Base-by-base conservation (phyloP, 2,113 vertebrate species). In the Tricholaema leucomelas region DNA sequence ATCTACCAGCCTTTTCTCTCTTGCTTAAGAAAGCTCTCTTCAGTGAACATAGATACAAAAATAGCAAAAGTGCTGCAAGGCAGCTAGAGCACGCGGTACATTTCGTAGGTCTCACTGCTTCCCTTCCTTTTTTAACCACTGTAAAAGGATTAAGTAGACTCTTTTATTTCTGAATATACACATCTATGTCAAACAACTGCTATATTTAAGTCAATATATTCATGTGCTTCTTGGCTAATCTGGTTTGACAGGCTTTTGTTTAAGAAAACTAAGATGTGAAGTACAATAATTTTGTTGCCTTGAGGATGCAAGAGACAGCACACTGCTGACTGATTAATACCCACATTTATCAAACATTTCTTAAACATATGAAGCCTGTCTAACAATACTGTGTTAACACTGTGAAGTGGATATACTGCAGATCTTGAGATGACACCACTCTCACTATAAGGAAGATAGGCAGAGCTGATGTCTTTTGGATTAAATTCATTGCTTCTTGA, bases 221-320 rank as follows among this genome's bases (percentile, higher is more conserved):
- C 91, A 87, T 52, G 78, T 87, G 81, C 77, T 81, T 70, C 81
- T 93, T 81, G 81, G 87, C 81, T 90, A 91, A 95, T 95, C 89
- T 83, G 95, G 91, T 96, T 85, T 89, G 95, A 96, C 91, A 89
- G 81, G 89, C 54, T 93, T 95, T 95, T 91, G 88, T 90, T 94
- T 94, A 95, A 91, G 80, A 92, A 94, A 92, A 90, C 65, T 60
- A 82, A 87, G 64, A 83, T 8, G 54, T 36, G 56, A 93, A 87
- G 72, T 60, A 83, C 79, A 94, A 11, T 82, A 92, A 91, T 91
- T 80, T 61, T 38, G 42, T 60, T 89, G 91, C 89, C 93, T 76
- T 71, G 79, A 91, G 93, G 72, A 94, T 78, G 72, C 65, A 92
- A 91, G 85, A 92, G 72, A 80, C 78, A 64, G 73, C 87, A 83